Evolutionary conservation across 1,140 invertebrate species (phyloP).

Genomic region (Nephila pilipes): DNA sequence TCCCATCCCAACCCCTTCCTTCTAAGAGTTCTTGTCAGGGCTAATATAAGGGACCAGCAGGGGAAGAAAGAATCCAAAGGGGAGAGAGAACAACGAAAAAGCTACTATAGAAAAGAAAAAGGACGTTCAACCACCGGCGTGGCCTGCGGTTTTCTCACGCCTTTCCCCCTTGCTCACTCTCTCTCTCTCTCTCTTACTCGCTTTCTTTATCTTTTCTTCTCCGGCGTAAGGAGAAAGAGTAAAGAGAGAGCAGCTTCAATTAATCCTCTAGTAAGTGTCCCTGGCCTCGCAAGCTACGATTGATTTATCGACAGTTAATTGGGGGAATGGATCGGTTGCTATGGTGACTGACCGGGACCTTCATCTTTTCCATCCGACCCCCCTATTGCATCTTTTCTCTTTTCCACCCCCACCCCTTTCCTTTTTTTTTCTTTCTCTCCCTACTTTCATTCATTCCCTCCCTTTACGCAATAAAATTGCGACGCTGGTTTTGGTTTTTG

Average conservation of each 20-base stretch:
- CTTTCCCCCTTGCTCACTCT: background rate
- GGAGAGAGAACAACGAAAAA: conserved; percentile 48
- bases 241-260: conserved; percentile 74
- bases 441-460: background rate
- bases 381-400: conserved; percentile 33
- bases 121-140: conserved; percentile 42
- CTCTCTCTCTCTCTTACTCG: background rate
- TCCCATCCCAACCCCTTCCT: background rate
- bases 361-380: conserved; percentile 60
- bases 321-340: conserved; percentile 76
- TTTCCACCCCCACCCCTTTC: conserved; percentile 21
- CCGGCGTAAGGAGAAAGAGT: conserved; percentile 4
- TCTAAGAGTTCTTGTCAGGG: conserved; percentile 23
- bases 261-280: conserved; percentile 75
- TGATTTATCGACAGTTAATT: conserved; percentile 77
- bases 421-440: conserved; percentile 23
- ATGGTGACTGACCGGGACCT: conserved; percentile 76
- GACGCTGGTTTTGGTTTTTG: conserved; percentile 76
- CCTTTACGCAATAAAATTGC: conserved; percentile 72
- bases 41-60: conserved; percentile 38
- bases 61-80: background rate
- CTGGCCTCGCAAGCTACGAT: conserved; percentile 72
- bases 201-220: conserved; percentile 35
- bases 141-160: conserved; percentile 75
- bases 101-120: conserved; percentile 39